Evolutionary conservation across 35 echinoderm and acorn worm species (phyloP).

Genomic region (Ophioderma brevispina): DNA sequence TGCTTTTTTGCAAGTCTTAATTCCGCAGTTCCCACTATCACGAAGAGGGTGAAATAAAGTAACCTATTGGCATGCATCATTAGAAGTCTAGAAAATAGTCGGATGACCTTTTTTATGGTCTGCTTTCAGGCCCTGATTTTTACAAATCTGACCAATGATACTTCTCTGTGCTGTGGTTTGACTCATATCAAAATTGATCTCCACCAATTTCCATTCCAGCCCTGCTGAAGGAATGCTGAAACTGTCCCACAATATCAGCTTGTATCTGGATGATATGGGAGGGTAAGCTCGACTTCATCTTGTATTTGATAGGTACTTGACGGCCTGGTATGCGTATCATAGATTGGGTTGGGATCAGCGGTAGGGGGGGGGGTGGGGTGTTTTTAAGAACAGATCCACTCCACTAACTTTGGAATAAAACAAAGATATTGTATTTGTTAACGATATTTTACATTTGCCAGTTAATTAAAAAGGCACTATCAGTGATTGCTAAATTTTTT

Average conservation of each 20-base stretch:
- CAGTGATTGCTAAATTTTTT: no score
- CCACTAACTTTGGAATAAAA: slow-evolving; percentile 46
- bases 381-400: slow-evolving; percentile 54
- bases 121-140: no score
- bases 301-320: slow-evolving; percentile 43
- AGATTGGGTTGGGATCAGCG: slow-evolving; percentile 40
- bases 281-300: not conserved
- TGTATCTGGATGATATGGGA: not conserved
- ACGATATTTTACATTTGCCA: no score
- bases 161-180: not conserved
- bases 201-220: slow-evolving; percentile 64
- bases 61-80: no score
- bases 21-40: no score
- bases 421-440: no score
- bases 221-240: slow-evolving; percentile 46
- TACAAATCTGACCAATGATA: no score
- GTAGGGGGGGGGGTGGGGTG: slow-evolving; percentile 45
- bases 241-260: slow-evolving; percentile 43
- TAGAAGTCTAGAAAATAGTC: no score
- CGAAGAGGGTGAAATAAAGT: no score
- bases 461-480: no score
- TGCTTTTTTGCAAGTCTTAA: no score
- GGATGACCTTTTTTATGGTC: no score
- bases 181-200: slow-evolving; percentile 45
- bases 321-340: slow-evolving; percentile 43